Percentiles rank a stretch among this genome's conserved stretches.
phyloP scores from a whole-genome alignment of 2,888 invertebrate genomes.

The Drosophila subsilvestris region DNA sequence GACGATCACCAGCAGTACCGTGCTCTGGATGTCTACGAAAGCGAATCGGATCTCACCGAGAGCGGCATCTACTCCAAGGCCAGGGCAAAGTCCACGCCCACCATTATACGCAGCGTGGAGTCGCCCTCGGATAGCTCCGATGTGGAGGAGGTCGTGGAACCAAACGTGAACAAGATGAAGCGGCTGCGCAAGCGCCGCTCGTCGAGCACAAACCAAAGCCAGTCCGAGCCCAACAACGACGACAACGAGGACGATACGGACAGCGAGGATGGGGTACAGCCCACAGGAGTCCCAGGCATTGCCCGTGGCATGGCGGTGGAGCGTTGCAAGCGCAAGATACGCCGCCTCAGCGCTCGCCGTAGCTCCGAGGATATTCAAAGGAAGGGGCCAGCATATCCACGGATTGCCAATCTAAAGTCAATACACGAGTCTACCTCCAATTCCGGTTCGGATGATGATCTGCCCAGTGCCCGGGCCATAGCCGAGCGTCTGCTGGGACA shows the following conservation, averaged over 20 bases:
- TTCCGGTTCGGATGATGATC: conserved; percentile 51
- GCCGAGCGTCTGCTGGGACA: conserved; percentile 75
- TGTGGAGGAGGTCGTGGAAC: conserved; percentile 54
- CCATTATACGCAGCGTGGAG: conserved; percentile 73
- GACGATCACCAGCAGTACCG: conserved; percentile 83
- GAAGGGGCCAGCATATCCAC: neutral
- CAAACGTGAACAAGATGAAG: conserved; percentile 70
- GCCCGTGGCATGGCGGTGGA: conserved; percentile 81
- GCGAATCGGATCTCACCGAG: conserved; percentile 85
- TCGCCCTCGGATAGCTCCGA: conserved; percentile 65
- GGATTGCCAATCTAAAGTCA: conserved; percentile 27
- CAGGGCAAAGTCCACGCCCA: conserved; percentile 55
- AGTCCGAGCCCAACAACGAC: conserved; percentile 63
- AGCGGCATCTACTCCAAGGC: conserved; percentile 81
- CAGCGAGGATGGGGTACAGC: conserved; percentile 55
- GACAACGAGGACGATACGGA: conserved; percentile 44
- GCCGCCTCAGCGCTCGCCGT: conserved; percentile 47
- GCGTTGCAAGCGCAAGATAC: conserved; percentile 62
- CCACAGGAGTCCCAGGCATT: conserved; percentile 77
- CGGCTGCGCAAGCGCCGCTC: conserved; percentile 80
- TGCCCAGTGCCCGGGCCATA: conserved; percentile 80
- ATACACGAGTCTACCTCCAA: conserved; percentile 63
- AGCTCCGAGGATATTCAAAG: conserved; percentile 42
- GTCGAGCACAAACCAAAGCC: conserved; percentile 76
- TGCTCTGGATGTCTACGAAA: conserved; percentile 86